Conservation (phyloP, 2,888 invertebrate species). For the Stenolophus ochropezus region DNA sequence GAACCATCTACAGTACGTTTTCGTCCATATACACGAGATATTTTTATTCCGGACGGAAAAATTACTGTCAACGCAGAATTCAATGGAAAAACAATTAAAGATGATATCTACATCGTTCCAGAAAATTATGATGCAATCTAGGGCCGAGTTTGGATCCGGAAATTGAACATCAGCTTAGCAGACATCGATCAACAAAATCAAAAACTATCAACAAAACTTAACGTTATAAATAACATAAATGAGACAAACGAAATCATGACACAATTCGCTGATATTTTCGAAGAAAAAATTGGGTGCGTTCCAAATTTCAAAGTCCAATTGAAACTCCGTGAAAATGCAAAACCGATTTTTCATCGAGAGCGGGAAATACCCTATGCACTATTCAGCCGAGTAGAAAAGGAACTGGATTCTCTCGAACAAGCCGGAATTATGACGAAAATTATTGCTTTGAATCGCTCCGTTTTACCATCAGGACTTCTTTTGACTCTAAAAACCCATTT, state of each 20-base stretch:
- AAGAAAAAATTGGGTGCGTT: constrained; percentile 62
- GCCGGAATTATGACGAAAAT: too few species aligned
- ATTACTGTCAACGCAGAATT: constrained; percentile 25
- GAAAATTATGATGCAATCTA: constrained; percentile 51
- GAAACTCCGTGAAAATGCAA: constrained; percentile 64
- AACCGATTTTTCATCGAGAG: constrained; percentile 60
- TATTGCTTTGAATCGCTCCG: too few species aligned
- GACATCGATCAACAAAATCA: constrained; percentile 46
- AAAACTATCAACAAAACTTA: too few species aligned
- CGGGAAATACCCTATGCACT: constrained; percentile 61
- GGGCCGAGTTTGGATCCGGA: constrained; percentile 60
- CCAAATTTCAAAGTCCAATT: constrained; percentile 61
- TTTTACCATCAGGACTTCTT: too few species aligned
- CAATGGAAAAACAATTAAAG: constrained; percentile 11
- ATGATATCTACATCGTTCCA: constrained; percentile 59
- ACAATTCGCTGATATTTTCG: constrained; percentile 59
- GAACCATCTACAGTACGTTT: constrained; percentile 21
- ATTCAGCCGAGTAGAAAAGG: constrained; percentile 60
- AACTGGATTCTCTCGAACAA: constrained; percentile 61
- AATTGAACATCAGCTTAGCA: constrained; percentile 54
- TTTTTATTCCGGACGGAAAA: constrained; percentile 52
- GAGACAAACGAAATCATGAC: constrained; percentile 9
- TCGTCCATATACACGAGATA: constrained; percentile 47
- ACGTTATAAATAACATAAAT: neutral
- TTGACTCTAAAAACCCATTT: too few species aligned